These are phyloP conservation scores for Stenoptilia bipunctidactyla DNA, from an alignment of 2,888 invertebrate genomes.

Conservation along the genomic window DNA sequence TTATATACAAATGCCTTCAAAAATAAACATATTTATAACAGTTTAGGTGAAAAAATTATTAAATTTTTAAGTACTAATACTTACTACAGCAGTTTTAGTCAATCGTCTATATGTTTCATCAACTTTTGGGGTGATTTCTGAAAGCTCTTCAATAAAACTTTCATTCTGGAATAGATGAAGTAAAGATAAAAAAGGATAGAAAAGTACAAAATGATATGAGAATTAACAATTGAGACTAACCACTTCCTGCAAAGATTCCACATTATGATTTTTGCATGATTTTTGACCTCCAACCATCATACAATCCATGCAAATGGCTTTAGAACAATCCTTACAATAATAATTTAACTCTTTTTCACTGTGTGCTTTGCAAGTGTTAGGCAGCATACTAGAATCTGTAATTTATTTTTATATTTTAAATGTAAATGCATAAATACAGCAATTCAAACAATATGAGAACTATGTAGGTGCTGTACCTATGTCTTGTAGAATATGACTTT, in stretches of 20 bases:
- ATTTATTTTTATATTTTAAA: no score
- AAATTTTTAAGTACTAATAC: slow-evolving; percentile 15
- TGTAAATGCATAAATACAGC: background rate
- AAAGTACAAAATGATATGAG: background rate
- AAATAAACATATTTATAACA: no score
- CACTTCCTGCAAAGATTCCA: slow-evolving; percentile 42
- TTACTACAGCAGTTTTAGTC: slow-evolving; percentile 57
- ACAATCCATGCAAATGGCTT: slow-evolving; percentile 53
- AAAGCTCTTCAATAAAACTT: slow-evolving; percentile 32
- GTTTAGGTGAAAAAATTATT: no score
- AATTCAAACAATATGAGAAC: background rate
- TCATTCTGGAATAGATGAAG: slow-evolving; percentile 40
- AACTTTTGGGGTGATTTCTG: slow-evolving; percentile 36
- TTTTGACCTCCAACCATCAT: slow-evolving; percentile 52
- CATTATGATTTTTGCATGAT: slow-evolving; percentile 52
- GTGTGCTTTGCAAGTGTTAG: slow-evolving; percentile 36
- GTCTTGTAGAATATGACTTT: slow-evolving; percentile 41
- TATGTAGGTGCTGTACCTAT: slow-evolving; percentile 24
- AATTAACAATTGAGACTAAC: slow-evolving; percentile 25
- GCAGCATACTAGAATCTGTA: slow-evolving; percentile 23
- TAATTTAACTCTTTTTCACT: slow-evolving; percentile 32
- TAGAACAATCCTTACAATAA: slow-evolving; percentile 49
- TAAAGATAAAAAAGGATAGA: background rate
- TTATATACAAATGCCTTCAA: no score
- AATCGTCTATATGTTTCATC: slow-evolving; percentile 49